Conservation (phyloP, 2,888 invertebrate genomes). For the Himalopsyche japonica region DNA sequence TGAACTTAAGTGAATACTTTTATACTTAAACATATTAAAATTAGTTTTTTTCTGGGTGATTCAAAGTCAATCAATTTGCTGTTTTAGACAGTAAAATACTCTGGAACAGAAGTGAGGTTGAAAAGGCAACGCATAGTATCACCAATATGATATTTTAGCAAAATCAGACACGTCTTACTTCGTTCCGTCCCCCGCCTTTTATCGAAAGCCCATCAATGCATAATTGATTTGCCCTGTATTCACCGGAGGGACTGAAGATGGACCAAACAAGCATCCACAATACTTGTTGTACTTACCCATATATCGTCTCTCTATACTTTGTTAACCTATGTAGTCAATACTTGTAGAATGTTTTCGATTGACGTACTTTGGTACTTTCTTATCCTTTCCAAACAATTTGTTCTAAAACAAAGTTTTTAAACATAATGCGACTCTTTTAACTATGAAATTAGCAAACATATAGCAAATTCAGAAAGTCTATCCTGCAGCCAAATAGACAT, state of each 20-base stretch:
- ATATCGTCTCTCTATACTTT: not conserved
- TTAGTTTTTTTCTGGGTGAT: no score
- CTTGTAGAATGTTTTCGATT: not conserved
- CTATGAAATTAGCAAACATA: no score
- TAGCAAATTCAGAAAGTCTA: no score
- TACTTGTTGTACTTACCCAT: not conserved
- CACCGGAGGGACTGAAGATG: conserved; percentile 3
- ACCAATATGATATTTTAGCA: not conserved
- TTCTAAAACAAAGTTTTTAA: no score
- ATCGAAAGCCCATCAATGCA: conserved; percentile 34
- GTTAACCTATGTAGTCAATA: not conserved
- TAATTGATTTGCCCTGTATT: conserved; percentile 24
- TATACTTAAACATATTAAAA: no score
- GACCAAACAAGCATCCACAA: not conserved
- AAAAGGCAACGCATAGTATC: not conserved
- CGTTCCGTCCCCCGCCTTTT: conserved; percentile 6
- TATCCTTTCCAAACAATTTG: not conserved
- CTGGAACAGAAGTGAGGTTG: no score
- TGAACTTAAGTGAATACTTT: no score
- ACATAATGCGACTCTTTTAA: no score
- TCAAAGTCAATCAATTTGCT: no score
- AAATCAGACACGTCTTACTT: not conserved
- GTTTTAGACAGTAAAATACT: no score
- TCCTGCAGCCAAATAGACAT: no score
- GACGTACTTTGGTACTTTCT: not conserved